Base-by-base conservation (phyloP, 1,140 invertebrate species). In the Oncopodura yosiiana region DNA sequence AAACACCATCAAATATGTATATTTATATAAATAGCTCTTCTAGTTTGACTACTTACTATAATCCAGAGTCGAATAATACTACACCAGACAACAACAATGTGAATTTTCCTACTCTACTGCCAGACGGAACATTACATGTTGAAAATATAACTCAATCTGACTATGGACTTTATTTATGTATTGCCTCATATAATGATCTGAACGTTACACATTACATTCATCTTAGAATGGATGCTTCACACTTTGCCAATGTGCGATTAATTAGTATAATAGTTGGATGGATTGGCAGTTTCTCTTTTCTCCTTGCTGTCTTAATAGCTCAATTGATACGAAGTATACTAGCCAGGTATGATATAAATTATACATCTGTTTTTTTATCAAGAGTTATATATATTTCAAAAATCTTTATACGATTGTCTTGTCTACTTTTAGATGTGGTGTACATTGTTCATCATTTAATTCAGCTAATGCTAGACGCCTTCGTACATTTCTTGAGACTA, bases 121-220 rank as follows among this genome's bases (percentile, higher is more conserved):
- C 77, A 26, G 83, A 86, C 64, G 84, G 84, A 5, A 81, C 78
- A 36, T 70, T 87, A 14, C 72, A 75, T 60, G 81, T 88, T 29
- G 69, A 74, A 24, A 75, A 78, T 48, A 70, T 86, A 18, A 69
- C 77, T 1, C 76, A 87, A 52, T 75, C 79, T 53, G 88, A 94
- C 70, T 83, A 84, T 60, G 92, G 92, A n/a, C 72, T 80, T 34
- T 96, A 94, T 71, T 79, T 81, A 34, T 95, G 92, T 68, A 81
- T 82, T 65, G 88, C 86, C 14, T 80, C 81, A 52, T 94, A 92
- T 72, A 79, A 85, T 11, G 75, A 84, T 43, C 81, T 82, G 29
- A 92, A 89, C 68, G 70, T 78, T 3, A 85, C 83, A 5, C 75
- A 77, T 8, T 79, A 78, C 65, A 77, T 88, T 19, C 77, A 80